phyloP scores from a whole-genome alignment of 2,797 vertebrate species.

The Balearica regulorum region DNA sequence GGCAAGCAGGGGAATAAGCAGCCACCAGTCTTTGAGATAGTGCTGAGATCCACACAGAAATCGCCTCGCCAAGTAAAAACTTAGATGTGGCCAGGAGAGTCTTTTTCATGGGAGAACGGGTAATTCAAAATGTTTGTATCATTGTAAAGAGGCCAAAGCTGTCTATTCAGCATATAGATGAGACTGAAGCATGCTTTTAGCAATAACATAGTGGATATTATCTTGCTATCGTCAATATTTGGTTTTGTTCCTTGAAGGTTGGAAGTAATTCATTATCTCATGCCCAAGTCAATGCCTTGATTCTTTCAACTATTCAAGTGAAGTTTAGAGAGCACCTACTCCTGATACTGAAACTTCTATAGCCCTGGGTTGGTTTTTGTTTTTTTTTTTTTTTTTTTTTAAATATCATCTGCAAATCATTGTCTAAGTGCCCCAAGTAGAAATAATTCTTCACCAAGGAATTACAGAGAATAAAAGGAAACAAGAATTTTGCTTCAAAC shows the following conservation, averaged over 20 bases:
- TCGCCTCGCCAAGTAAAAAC: neutral
- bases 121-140: neutral
- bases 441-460: neutral
- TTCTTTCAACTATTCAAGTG: neutral
- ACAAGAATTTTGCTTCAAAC: neutral
- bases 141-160: neutral
- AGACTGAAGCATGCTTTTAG: neutral
- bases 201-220: neutral
- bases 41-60: neutral
- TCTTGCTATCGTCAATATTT: neutral
- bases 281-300: neutral
- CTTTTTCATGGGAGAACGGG: neutral
- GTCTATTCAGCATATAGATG: neutral
- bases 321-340: neutral
- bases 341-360: neutral
- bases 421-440: neutral
- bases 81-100: neutral
- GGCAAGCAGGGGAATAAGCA: neutral
- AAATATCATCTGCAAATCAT: neutral
- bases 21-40: neutral
- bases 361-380: no score
- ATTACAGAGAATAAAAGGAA: neutral
- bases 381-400: no score
- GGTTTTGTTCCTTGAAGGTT: conserved; percentile 42
- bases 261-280: conserved; percentile 9